Base-by-base conservation (phyloP, 1,140 invertebrate species). In the Drosophila rufa region DNA sequence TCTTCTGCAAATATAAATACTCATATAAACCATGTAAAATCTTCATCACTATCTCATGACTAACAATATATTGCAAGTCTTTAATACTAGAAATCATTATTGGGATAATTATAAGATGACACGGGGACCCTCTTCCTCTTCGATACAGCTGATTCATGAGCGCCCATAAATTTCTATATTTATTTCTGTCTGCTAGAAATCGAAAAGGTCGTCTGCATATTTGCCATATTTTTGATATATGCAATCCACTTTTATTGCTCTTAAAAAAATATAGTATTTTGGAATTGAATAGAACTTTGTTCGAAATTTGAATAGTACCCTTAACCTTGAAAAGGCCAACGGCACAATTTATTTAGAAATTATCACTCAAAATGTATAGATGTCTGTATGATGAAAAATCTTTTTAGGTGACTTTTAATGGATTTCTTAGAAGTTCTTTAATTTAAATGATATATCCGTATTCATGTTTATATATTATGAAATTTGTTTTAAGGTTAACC, bases 171-270 rank as follows among this genome's bases (percentile, higher is more conserved):
- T 55, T 38, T 38, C 33, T 55, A 38, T 55, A 55, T 38, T 22
- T 55, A 55, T 55, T 38, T 38, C 30, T 11, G 27, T 36, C 27
- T 36, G 50, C 14, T 53, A 53, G n/a, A 53, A 36, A 53, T 53
- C 50, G 27, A 36, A 53, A 36, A 53, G 27, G 48, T 51, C 48
- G 48, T 53, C 50, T 53, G 50, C 27, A 53, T 53, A 33, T 53
- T 53, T 19, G 30, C 30, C 5, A 19, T 36, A 36, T 53, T 53
- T 53, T 36, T 9, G n/a, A 30, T n/a, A 53, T 53, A 51, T 33
- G 11, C n/a, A 51, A 33, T 51, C 2, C 8, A 50, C 4, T n/a
- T 51, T 11, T 51, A 51, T 17, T 30, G 25, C 15, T 50, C 15
- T 42, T 42, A 6, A 7, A 42, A 36, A 3, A n/a, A n/a, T n/a